Evolutionary conservation across 2,113 vertebrate species (phyloP).

Genomic region (Sceloporus undulatus): DNA sequence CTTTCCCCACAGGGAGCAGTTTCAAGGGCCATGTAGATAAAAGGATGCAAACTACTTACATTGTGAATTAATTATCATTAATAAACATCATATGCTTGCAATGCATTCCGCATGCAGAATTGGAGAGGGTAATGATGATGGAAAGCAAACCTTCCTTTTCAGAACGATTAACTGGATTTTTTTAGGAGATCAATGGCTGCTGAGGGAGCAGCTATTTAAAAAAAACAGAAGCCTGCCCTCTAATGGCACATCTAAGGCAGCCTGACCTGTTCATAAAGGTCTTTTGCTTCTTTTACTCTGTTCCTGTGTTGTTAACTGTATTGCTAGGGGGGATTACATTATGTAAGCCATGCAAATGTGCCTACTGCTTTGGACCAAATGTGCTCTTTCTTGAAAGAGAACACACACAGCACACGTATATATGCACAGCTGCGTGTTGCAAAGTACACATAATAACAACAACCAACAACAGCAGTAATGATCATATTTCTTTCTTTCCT

Average conservation of each 20-base stretch:
- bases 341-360: neutral
- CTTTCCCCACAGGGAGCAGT: constrained; percentile 1
- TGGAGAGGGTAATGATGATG: neutral
- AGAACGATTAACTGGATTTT: constrained; percentile 13
- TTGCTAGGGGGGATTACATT: neutral
- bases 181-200: neutral
- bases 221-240: constrained; percentile 1
- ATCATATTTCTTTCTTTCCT: too few species aligned
- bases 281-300: rapidly evolving
- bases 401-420: too few species aligned
- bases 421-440: neutral
- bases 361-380: neutral
- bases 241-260: constrained; percentile 13
- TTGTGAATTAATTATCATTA: constrained; percentile 35
- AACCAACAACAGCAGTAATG: too few species aligned
- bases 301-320: neutral
- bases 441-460: neutral
- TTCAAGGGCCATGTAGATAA: constrained; percentile 20
- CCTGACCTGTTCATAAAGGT: neutral
- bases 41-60: constrained; percentile 22
- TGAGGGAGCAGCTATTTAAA: neutral
- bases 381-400: neutral
- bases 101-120: neutral
- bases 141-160: constrained; percentile 4
- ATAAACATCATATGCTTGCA: constrained; percentile 27